Base-by-base conservation (phyloP, 2,888 invertebrate genomes). In the Clostera curtula region DNA sequence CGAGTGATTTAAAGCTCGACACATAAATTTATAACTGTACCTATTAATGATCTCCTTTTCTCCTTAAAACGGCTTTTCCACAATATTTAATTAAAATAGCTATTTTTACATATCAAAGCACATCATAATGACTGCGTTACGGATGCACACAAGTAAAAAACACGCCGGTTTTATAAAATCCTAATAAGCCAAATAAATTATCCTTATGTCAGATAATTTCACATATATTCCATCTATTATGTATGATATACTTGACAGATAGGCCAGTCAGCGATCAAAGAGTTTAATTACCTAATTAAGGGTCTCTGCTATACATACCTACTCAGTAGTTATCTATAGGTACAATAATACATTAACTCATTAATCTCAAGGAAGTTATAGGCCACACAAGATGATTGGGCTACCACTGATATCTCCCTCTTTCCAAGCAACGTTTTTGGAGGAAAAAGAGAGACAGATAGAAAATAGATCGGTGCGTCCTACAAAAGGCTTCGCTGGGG, bases 401-500 rank as follows among this genome's bases (percentile, higher is more conserved):
- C 53, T 56, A 58, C 40, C 36, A 41, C 35, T 40, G 45, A 49
- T 50, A 50, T 79, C 76, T 58, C 65, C 6, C 30, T 47, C 41
- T 64, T 53, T 35, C 25, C 20, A 46, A 13, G 33, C 27, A 27
- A 31, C 29, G 43, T 35, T 34, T 40, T 48, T 34, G 36, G 48
- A 56, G 34, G 48, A 37, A 36, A 43, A 58, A 77, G 48, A 60
- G 79, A 67, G 77, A 79, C 60, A 44, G 61, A 62, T 61, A 67
- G 53, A 66, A 64, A 63, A 60, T 63, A 66, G 65, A 62, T 61
- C 62, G 56, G 48, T 48, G 54, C 68, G 64, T 70, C 77, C 65
- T 67, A 65, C 57, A 56, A 62, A 72, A 80, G 77, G 76, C 75
- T 79, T 71, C 56, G 56, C 56, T 43, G 56, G 59, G 68, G 56